Base-by-base conservation (phyloP, 2,888 invertebrate species). In the Vesta saturnalis region DNA sequence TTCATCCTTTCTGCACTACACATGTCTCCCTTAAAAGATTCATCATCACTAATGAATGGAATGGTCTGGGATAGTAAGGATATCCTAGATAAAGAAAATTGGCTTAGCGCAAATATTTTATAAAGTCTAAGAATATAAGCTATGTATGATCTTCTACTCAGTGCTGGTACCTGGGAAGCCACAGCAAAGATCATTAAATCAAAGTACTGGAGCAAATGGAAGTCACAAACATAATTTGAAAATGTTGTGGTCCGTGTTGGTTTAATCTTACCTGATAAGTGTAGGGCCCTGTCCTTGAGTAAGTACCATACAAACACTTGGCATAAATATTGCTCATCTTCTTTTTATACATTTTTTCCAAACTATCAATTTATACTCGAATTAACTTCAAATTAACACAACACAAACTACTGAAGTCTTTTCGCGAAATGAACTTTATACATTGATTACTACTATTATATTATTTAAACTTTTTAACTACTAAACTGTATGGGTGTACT, bases 361-460 rank as follows among this genome's bases (percentile, higher is more conserved):
- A 79, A 78, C 75, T 77, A 77, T 76, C 73, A 69, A 69, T 63
- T 69, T 62, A 77, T 77, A 76, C 72, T 77, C 75, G 75, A 76
- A 77, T 80, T 77, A 76, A 80, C 80, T 80, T 78, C 74, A 74
- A 78, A 78, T 79, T 78, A 73, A 78, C 82, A 82, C 82, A 82
- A 81, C 83, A 83, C 83, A 82, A 83, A 83, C 83, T 83, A 83
- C 83, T 82, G 77, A 77, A 76, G 81, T 82, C 81, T 83, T 80
- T 82, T 77, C 79, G 80, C 82, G 82, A 76, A 78, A 78, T 79
- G 78, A 77, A 77, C 79, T 78, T 77, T 72, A 62, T 59, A 62
- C 67, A 60, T 68, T 60, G 35, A 22, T 57, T 56, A 64, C 59
- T 66, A 70, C 70, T 66, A 69, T 75, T 74, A 72, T 73, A 74